Conservation (phyloP, 2,113 vertebrate genomes). For the Xiphorhynchus elegans region DNA sequence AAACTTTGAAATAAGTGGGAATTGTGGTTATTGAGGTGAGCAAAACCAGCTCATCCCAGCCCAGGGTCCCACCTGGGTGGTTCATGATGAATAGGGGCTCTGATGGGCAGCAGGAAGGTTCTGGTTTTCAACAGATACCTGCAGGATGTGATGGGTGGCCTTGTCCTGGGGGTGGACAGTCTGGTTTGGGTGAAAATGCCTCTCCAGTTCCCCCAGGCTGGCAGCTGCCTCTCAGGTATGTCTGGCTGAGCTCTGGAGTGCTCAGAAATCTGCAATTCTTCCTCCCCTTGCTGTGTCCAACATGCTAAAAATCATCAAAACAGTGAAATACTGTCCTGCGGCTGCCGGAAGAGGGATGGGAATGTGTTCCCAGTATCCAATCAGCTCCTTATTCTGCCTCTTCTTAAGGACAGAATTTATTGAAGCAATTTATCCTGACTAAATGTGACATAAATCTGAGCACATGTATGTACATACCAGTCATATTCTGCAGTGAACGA, state of each 20-base stretch:
- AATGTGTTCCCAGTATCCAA: conserved; percentile 46
- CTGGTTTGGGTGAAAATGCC: neutral
- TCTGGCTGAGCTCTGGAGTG: neutral
- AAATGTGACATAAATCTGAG: conserved; percentile 73
- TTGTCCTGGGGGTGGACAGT: neutral
- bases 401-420: conserved; percentile 68
- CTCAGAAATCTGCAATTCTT: neutral
- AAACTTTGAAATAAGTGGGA: neutral
- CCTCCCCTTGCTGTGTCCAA: neutral
- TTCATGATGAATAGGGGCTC: fast-evolving
- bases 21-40: neutral
- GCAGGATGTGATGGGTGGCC: neutral
- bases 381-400: conserved; percentile 58
- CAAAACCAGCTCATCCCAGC: neutral
- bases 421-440: conserved; percentile 74
- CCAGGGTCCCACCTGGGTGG: neutral
- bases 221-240: neutral
- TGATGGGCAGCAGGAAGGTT: neutral
- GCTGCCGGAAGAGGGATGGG: conserved; percentile 53
- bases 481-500: neutral
- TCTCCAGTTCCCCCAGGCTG: neutral
- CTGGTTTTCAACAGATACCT: neutral
- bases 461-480: conserved; percentile 25
- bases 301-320: neutral
- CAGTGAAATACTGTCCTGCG: neutral